Conservation (phyloP, 2,113 vertebrate genomes). For the Benthochromis sp. region DNA sequence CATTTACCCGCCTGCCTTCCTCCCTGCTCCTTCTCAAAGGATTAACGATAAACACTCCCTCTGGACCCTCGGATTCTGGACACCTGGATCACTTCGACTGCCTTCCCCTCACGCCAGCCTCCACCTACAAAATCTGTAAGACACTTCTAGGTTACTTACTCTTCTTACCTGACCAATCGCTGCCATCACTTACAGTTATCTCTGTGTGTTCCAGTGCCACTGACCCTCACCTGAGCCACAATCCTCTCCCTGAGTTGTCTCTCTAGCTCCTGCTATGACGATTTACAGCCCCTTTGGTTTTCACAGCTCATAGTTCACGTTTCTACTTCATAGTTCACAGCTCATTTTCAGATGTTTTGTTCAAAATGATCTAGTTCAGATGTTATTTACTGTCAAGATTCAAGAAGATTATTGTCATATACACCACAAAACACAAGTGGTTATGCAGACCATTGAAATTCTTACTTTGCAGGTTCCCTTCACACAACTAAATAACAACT, state of each 20-base stretch:
- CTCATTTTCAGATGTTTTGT: neutral
- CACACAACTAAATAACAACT: neutral
- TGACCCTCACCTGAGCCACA: neutral
- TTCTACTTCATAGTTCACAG: neutral
- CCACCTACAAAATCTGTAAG: neutral
- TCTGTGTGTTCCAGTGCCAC: neutral
- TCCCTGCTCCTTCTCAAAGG: neutral
- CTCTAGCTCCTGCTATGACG: neutral
- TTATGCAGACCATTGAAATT: neutral
- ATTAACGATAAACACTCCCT: neutral
- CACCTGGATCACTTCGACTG: fast-evolving
- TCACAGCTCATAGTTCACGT: neutral
- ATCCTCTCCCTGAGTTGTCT: neutral
- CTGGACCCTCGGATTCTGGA: neutral
- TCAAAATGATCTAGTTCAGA: neutral
- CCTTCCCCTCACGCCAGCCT: neutral
- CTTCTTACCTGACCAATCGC: neutral
- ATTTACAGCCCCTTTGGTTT: neutral
- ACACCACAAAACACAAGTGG: neutral
- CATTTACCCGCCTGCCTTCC: neutral
- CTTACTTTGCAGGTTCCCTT: neutral
- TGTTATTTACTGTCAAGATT: neutral
- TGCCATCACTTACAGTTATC: neutral
- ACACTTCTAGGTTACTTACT: neutral
- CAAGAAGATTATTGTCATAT: neutral